Evolutionary conservation across 2,888 invertebrate genomes (phyloP), one percentile per base, ranked within the genome.

Genomic region (Tribolium freemani): DNA sequence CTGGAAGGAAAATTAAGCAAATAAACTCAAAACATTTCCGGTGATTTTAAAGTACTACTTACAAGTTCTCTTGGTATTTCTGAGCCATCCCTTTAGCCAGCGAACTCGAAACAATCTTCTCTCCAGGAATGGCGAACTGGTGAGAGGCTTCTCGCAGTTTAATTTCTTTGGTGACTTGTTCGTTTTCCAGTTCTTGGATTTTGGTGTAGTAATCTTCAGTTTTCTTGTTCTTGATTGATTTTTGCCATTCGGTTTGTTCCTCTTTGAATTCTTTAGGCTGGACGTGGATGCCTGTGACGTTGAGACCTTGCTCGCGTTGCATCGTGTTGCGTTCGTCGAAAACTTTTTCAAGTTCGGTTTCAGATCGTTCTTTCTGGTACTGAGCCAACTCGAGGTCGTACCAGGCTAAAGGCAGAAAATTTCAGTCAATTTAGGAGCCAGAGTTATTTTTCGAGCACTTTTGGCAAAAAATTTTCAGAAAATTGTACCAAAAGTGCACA

Each of bases 81-180:
- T 94, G 93, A 0, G 96, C 96, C 95, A 96, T 95, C 83, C 94
- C 95, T 86, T 92, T 94, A 46, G 96, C 93, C 75, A 94, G 87
- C 3, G 95, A 93, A 82, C 90, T 91, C 78, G 89, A 90, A 1
- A 93, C 91, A 58, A 95, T 88, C 83, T 94, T 94, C 74, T 96
- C 94, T 3, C 96, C 95, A 66, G 96, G 95, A 80, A 95, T 93
- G 30, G 94, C 93, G 84, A 92, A 95, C 83, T 96, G 96, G 86
- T 94, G 95, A 58, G 89, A 90, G 48, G 93, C 87, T 87, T 94
- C 94, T 73, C 96, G 90, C 71, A 94, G 86, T 80, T 93, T 91
- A 73, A 92, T 91, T 85, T 96, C 96, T 84, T 95, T 96, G 11
- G 93, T 88, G 45, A 96, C 89, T 86, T 96, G 96, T 78, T 93